Evolutionary conservation across 2,113 vertebrate genomes (phyloP), one percentile per base, ranked within the genome.

Genomic region (Prunella fulvescens): DNA sequence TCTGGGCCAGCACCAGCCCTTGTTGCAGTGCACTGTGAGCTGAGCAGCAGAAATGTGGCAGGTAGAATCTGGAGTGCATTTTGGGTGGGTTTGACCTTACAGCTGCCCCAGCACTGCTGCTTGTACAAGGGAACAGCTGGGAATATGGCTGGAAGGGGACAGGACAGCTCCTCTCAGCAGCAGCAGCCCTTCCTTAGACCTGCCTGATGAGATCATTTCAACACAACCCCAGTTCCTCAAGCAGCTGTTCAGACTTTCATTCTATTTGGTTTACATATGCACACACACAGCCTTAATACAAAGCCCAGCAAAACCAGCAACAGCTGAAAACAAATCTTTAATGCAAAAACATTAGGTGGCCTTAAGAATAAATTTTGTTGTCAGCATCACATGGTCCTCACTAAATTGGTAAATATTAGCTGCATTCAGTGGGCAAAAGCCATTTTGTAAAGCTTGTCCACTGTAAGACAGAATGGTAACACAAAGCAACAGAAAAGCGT

Each of bases 21-120:
- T 50, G 48, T 9, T 71, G 56, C 71, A 31, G 19, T 17, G 64
- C 28, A 24, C 26, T 8, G 8, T 19, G 20, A 87, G 56, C 53
- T 10, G 3, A 45, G 51, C 37, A 48, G 60, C 56, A 87, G 24
- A 61, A 87, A 48, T 1, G 1, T 2, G 2, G 39, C 56, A 44
- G 15, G 3, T 16, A 56, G 76, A 79, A 70, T 20, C 37, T 66
- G 19, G 11, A 57, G 23, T 13, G 5, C 4, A 24, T 72, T 95
- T 86, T 64, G 71, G 18, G 20, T 40, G 0, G 0, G 16, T 61
- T 18, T 42, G 56, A 58, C 23, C 44, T 48, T 48, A 17, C 2
- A 4, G 60, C 14, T 2, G 5, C 19, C 19, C 26, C 56, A 79
- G 37, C 20, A 33, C 24, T 51, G 39, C 40, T 33, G 45, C 47